phyloP scores from a whole-genome alignment of 37 sponge, comb jelly and placozoan species.

The Spongilla lacustris region DNA sequence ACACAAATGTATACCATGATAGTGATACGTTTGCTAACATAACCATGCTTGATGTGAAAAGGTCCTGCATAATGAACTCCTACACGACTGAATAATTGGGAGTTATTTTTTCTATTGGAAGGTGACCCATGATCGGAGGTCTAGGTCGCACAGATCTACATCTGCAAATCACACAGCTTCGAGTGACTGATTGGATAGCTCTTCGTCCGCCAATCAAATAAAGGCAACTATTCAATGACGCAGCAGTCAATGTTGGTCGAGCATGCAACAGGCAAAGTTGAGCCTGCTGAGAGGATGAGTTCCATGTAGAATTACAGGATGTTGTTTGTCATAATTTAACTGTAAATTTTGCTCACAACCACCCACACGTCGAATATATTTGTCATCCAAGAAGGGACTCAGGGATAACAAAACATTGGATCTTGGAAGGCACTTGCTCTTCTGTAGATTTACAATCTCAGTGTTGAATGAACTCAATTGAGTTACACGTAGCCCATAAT shows the following conservation, averaged over 20 bases:
- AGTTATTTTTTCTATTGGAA: conserved; percentile 29
- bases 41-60: conserved; percentile 14
- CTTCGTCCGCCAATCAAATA: conserved; percentile 23
- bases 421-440: conserved; percentile 1
- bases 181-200: conserved; percentile 17
- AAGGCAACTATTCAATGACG: conserved; percentile 9
- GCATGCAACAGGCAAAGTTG: conserved; percentile 35
- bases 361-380: conserved; percentile 35
- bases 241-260: conserved; percentile 5
- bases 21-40: conserved; percentile 18
- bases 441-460: conserved; percentile 2
- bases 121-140: conserved; percentile 23
- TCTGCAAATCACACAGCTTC: conserved; percentile 20
- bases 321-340: conserved; percentile 20
- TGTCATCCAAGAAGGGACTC: conserved; percentile 43
- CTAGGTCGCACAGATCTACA: not conserved
- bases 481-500: conserved; percentile 5
- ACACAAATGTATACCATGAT: conserved; percentile 38
- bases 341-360: conserved; percentile 37
- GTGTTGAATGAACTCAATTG: conserved; percentile 15
- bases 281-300: conserved; percentile 33
- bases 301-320: conserved; percentile 51
- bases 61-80: conserved; percentile 56
- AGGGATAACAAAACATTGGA: conserved; percentile 15
- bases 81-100: not conserved